A percentile compares a stretch with the other conserved stretches of the same genome.
Conservation (phyloP, 2,888 invertebrate species). For the Beris chalybata region DNA sequence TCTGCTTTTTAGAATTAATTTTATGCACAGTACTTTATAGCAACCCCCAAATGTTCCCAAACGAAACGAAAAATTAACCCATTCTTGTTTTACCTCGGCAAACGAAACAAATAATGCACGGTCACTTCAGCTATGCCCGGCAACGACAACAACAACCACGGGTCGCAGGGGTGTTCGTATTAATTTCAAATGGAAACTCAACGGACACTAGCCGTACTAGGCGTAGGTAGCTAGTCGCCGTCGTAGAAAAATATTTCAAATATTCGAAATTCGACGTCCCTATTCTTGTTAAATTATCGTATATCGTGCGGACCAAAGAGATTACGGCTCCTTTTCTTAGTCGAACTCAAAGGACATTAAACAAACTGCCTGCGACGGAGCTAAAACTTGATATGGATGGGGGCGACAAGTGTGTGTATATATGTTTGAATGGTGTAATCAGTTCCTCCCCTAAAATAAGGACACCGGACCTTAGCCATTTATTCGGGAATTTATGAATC, state of each 20-base stretch:
- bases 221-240: too few species aligned
- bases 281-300: constrained; percentile 5
- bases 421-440: too few species aligned
- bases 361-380: not conserved
- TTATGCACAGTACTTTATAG: constrained; percentile 15
- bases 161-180: too few species aligned
- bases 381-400: too few species aligned
- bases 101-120: not conserved
- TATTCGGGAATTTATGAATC: constrained; percentile 56
- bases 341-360: constrained; percentile 1
- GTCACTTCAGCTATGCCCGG: too few species aligned
- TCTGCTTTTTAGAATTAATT: not conserved
- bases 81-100: too few species aligned
- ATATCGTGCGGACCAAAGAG: constrained; percentile 16
- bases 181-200: too few species aligned
- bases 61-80: too few species aligned
- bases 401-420: too few species aligned
- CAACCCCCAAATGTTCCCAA: constrained; percentile 13
- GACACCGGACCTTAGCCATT: constrained; percentile 44
- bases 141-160: too few species aligned
- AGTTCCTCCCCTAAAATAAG: constrained; percentile 19
- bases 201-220: too few species aligned
- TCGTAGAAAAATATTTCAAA: constrained; percentile 10
- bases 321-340: constrained; percentile 19
- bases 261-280: constrained; percentile 18